A percentile compares a stretch with the other conserved stretches of the same genome.
These are phyloP conservation scores for Hirundo rustica DNA, from an alignment of 2,797 vertebrate genomes.

Conservation along the genomic window DNA sequence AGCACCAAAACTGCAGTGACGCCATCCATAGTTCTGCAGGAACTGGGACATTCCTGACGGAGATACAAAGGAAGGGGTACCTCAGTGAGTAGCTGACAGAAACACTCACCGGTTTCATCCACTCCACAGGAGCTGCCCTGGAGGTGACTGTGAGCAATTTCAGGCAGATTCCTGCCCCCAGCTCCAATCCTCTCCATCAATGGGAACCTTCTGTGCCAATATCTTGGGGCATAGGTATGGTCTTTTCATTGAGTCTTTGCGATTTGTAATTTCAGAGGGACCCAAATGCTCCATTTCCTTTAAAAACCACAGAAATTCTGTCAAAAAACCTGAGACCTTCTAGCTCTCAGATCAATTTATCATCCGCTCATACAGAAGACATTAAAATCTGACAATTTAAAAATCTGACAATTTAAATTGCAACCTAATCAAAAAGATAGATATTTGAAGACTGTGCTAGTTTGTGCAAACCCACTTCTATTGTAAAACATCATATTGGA, in stretches of 20 bases:
- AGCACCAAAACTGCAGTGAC: not conserved
- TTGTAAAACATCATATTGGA: not conserved
- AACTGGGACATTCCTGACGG: not conserved
- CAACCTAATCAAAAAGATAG: not conserved
- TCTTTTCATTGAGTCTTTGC: not conserved
- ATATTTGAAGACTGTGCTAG: not conserved
- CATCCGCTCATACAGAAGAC: not conserved
- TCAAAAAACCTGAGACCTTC: not conserved
- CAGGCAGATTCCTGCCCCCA: not conserved
- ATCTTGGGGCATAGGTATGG: not conserved
- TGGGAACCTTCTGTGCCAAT: not conserved
- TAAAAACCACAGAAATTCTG: not conserved
- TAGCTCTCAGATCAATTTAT: not conserved
- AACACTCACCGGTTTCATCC: fast-evolving
- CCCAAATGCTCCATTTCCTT: not conserved
- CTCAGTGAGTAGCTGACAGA: not conserved
- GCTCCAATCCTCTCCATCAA: not conserved
- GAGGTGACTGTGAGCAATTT: not conserved
- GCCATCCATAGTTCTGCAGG: not conserved
- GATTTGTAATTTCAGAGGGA: not conserved
- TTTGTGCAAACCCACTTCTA: not conserved
- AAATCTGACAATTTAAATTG: not conserved
- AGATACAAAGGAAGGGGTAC: not conserved
- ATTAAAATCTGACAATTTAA: not conserved
- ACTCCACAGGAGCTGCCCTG: not conserved